Conservation (phyloP, 2,888 invertebrate genomes). For the Terebella lapidaria region DNA sequence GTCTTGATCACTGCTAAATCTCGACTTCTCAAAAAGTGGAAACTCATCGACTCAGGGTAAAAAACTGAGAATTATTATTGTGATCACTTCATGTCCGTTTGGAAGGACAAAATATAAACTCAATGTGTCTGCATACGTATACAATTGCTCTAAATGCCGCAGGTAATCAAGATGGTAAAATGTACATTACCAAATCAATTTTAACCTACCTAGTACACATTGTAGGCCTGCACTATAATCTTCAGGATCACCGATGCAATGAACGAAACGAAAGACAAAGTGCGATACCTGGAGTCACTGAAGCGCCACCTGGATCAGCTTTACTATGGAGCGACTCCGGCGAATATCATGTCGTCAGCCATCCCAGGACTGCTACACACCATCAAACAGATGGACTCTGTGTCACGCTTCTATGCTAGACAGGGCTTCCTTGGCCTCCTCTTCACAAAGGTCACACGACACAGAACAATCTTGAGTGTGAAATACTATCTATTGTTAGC, state of each 20-base stretch:
- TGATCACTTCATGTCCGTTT: no score
- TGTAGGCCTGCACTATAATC: not conserved
- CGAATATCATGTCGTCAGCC: constrained; percentile 41
- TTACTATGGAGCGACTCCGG: constrained; percentile 44
- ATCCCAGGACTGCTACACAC: constrained; percentile 48
- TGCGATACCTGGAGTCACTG: constrained; percentile 51
- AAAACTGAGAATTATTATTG: not conserved
- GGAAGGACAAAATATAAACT: no score
- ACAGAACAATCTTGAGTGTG: no score
- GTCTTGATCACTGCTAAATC: constrained; percentile 52
- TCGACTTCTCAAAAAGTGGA: constrained; percentile 51
- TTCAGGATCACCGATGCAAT: constrained; percentile 52
- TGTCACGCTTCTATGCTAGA: constrained; percentile 49
- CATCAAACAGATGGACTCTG: constrained; percentile 52
- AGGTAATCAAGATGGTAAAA: no score
- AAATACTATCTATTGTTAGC: no score
- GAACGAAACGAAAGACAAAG: constrained; percentile 54
- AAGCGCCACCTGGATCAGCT: constrained; percentile 48
- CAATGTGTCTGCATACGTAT: no score
- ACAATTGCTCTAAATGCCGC: no score
- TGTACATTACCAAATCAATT: not conserved
- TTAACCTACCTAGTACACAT: not conserved
- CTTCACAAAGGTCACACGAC: constrained; percentile 43
- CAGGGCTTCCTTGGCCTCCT: constrained; percentile 50
- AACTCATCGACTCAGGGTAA: constrained; percentile 49